Base-by-base conservation (phyloP, 2,113 vertebrate species). In the Caracal caracal region DNA sequence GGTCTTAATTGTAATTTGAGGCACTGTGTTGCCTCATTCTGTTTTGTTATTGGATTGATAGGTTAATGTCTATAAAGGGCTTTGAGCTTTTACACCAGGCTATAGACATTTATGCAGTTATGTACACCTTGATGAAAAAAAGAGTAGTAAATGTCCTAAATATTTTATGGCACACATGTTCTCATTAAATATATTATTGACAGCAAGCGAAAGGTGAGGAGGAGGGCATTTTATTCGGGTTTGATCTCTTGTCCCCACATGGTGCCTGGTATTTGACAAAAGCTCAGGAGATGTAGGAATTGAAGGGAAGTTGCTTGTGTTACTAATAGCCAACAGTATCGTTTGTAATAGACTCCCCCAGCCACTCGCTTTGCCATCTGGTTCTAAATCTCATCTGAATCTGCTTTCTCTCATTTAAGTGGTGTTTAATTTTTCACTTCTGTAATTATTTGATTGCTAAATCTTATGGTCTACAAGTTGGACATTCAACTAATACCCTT, bases 361-460 rank as follows among this genome's bases (percentile, higher is more conserved):
- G 43, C 40, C 56, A 53, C 95, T 88, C 10, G 30, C 70, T 90
- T 83, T 95, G 28, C 59, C 49, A 30, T 65, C 28, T 59, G 33
- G 24, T 79, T 98, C 95, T 87, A 93, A 90, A 90, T 96, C 40
- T 94, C 78, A 71, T 97, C 51, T 63, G 37, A 92, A 65, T 78
- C 71, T 87, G n/a, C 24, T 35, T 43, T 49, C 40, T 94, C 26
- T 88, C 26, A 28, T 70, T 85, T 88, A 95, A 88, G 6, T 75
- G 51, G 63, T 78, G 53, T 65, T 96, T 92, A 81, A 80, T 85
- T 88, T 96, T 90, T 95, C 53, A 94, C 40, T 56, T 85, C 28
- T 95, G 10, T 88, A 95, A 88, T 95, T 95, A 97, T 85, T 88
- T 95, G 93, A 86, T 81, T 70, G 43, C 92, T 96, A 95, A 94